Evolutionary conservation across 2,888 invertebrate genomes (phyloP).

Genomic region (Platycheirus rosarum): DNA sequence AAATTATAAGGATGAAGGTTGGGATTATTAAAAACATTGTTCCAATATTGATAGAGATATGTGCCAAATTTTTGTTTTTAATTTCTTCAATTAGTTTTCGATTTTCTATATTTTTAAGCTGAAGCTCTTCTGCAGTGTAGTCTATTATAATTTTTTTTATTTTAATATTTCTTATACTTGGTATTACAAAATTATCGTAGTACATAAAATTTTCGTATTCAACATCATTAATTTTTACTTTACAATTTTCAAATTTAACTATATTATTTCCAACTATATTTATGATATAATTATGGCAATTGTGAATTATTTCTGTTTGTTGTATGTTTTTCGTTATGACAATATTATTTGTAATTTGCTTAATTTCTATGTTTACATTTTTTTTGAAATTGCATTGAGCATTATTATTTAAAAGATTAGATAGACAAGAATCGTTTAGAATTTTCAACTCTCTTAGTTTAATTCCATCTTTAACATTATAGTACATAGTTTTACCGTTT

Average conservation of each 20-base stretch:
- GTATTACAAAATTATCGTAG: background rate
- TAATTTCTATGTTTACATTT: background rate
- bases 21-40: no score
- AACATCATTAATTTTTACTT: background rate
- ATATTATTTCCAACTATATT: background rate
- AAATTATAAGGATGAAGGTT: no score
- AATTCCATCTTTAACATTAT: background rate
- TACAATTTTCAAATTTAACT: background rate
- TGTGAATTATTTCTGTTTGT: background rate
- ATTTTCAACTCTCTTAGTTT: background rate
- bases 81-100: slow-evolving; percentile 25
- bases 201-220: background rate
- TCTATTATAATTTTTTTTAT: background rate
- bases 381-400: background rate
- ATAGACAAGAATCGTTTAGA: background rate
- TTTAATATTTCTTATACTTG: background rate
- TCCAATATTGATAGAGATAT: no score
- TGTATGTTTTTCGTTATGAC: no score
- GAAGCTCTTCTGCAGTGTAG: background rate
- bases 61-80: no score
- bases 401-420: background rate
- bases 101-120: background rate
- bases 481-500: background rate
- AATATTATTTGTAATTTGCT: no score
- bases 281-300: background rate